Evolutionary conservation across 2,888 invertebrate species (phyloP), one percentile per base, ranked within the genome.

Genomic region (Neocrepidodera transversa): DNA sequence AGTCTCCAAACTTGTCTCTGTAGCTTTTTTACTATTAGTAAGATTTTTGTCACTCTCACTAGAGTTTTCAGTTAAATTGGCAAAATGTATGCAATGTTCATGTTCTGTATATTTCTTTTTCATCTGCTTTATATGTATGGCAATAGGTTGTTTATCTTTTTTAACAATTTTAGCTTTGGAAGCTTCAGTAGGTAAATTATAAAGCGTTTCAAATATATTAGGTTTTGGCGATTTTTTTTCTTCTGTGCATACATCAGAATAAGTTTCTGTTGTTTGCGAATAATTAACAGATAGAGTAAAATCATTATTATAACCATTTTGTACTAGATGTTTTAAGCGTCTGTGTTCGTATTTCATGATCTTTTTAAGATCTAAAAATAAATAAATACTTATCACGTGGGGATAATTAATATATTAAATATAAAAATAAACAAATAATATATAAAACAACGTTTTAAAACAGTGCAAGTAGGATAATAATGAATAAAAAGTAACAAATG

Each of bases 341-440:
- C 32, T 68, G 6, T 68, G 61, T 63, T 87, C 87, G 74, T 87
- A 84, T 72, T 87, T 88, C 23, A 89, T 86, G 5, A 87, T 75
- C 66, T 84, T 84, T 74, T 89, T 89, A 49, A 90, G 79, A 80
- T 89, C 89, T 89, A 47, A 81, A 79, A 47, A 42, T 66, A 65
- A n/a, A 40, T 16, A 6, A 38, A 38, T 38, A 16, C n/a, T n/a
- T n/a, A n/a, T n/a, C n/a, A n/a, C n/a, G n/a, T n/a, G n/a, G n/a
- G n/a, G n/a, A n/a, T n/a, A n/a, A n/a, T n/a, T n/a, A n/a, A n/a
- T n/a, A n/a, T n/a, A n/a, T n/a, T n/a, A n/a, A n/a, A n/a, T n/a
- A n/a, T n/a, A n/a, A n/a, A n/a, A n/a, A n/a, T n/a, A n/a, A n/a
- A n/a, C n/a, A n/a, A n/a, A n/a, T n/a, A n/a, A n/a, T n/a, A n/a